Conservation (phyloP, 2,113 vertebrate genomes). For the Cairina moschata region DNA sequence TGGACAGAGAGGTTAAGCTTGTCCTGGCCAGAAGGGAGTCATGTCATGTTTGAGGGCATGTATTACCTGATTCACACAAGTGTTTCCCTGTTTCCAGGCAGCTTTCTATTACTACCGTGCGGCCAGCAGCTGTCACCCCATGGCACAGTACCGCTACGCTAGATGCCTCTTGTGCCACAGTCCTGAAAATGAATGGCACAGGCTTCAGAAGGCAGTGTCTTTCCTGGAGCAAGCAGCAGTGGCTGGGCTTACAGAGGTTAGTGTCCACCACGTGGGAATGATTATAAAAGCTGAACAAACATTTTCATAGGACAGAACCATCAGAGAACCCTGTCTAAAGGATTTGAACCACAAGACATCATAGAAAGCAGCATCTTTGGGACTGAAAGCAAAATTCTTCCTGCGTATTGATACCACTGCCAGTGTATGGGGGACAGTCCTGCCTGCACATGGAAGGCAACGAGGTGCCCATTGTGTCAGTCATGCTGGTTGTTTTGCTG, state of each 20-base stretch:
- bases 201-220: slow-evolving; percentile 69
- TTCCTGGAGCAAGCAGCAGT: slow-evolving; percentile 83
- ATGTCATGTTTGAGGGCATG: not conserved
- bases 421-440: not conserved
- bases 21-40: not conserved
- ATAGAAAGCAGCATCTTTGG: not conserved
- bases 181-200: slow-evolving; percentile 44
- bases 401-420: not conserved
- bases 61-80: not conserved
- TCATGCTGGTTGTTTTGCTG: not conserved
- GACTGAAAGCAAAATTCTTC: not conserved
- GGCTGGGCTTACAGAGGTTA: slow-evolving; percentile 86
- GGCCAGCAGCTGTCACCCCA: slow-evolving; percentile 80
- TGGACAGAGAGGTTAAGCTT: not conserved
- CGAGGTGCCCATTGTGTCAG: not conserved
- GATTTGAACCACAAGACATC: not conserved
- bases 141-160: slow-evolving; percentile 90
- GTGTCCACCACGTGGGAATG: not conserved
- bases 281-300: not conserved
- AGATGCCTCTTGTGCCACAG: slow-evolving; percentile 80
- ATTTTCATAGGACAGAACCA: not conserved
- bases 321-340: not conserved
- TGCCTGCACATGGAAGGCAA: not conserved
- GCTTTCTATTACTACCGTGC: slow-evolving; percentile 84
- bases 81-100: slow-evolving; percentile 78